Percentiles rank a stretch among this genome's conserved stretches.
Conservation (phyloP, 2,888 invertebrate genomes). For the Lepidochrysops patricia region DNA sequence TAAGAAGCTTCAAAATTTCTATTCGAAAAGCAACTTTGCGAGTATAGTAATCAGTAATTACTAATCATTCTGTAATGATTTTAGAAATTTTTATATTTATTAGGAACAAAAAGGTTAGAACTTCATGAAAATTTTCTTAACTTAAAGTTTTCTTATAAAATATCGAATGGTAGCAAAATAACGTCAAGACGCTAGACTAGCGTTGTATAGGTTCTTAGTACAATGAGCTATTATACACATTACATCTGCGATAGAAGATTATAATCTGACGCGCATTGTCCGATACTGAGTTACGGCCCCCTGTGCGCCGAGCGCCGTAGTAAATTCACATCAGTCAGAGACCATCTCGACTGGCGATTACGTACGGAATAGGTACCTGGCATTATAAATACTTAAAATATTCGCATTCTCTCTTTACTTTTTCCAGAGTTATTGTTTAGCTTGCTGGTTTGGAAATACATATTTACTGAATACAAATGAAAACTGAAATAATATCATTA, state of each 20-base stretch:
- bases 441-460: neutral
- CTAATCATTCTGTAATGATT: too few species aligned
- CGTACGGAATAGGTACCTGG: neutral
- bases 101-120: neutral
- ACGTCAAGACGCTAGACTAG: neutral
- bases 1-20: too few species aligned
- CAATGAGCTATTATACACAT: slow-evolving; percentile 28
- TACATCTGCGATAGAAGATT: slow-evolving; percentile 31
- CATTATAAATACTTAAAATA: neutral
- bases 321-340: slow-evolving; percentile 30
- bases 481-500: too few species aligned
- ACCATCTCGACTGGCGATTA: neutral
- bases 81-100: too few species aligned
- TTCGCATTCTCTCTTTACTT: neutral
- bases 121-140: too few species aligned
- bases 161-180: neutral
- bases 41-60: too few species aligned
- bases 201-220: slow-evolving; percentile 1
- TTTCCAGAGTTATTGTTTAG: neutral
- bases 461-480: too few species aligned
- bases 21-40: too few species aligned
- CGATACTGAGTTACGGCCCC: slow-evolving; percentile 33
- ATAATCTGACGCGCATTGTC: slow-evolving; percentile 45
- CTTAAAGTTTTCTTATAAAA: too few species aligned
- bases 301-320: slow-evolving; percentile 29